A percentile compares a stretch with the other conserved stretches of the same genome.
Conservation (phyloP, 2,113 vertebrate species). For the Petroica traversi region DNA sequence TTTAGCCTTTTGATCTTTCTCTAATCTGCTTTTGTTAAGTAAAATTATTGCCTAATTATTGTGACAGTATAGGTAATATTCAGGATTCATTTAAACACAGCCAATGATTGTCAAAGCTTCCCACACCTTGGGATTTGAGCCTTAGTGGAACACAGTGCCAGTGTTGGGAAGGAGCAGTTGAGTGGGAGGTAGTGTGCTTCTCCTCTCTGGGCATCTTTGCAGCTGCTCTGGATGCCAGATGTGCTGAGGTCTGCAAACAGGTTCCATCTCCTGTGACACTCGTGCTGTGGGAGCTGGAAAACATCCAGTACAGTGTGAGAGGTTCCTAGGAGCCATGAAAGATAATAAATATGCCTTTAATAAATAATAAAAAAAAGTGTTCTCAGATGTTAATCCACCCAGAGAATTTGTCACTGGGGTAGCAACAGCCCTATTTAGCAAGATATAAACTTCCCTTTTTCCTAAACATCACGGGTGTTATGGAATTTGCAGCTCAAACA, state of each 20-base stretch:
- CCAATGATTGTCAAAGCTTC: background rate
- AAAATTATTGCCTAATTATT: background rate
- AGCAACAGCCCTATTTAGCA: slow-evolving; percentile 32
- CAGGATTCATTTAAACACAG: background rate
- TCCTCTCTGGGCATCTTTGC: background rate
- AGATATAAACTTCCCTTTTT: slow-evolving; percentile 52
- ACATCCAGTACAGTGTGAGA: background rate
- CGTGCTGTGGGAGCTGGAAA: background rate
- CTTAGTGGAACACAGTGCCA: background rate
- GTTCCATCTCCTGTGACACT: background rate
- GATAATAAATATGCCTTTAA: background rate
- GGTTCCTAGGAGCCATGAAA: background rate
- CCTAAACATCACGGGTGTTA: slow-evolving; percentile 2
- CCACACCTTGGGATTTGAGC: background rate
- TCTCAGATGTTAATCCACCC: background rate
- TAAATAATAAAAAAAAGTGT: background rate
- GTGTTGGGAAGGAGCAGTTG: background rate
- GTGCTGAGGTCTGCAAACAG: background rate
- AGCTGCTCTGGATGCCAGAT: background rate
- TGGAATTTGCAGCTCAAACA: slow-evolving; percentile 48
- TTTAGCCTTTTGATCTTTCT: background rate
- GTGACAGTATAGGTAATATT: background rate
- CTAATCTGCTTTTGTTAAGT: background rate
- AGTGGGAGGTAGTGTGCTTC: background rate
- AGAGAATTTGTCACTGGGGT: background rate